A percentile compares a stretch with the other conserved stretches of the same genome.
Evolutionary conservation across 2,113 vertebrate species (phyloP).

Genomic region (Oncorhynchus tshawytscha): DNA sequence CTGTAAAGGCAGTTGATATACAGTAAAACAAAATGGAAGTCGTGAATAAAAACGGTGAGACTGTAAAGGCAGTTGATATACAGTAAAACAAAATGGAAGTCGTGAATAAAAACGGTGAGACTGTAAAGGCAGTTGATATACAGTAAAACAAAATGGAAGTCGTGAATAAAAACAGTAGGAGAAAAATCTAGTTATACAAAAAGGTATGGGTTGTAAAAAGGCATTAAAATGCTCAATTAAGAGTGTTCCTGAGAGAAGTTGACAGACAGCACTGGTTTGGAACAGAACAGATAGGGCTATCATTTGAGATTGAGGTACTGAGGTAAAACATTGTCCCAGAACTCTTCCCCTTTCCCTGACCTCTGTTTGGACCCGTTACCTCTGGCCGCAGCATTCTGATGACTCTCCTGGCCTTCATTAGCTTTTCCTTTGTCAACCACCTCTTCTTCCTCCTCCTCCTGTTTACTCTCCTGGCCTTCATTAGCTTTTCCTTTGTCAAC

Average conservation of each 20-base stretch:
- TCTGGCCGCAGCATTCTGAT: background rate
- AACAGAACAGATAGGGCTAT: background rate
- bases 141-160: no score
- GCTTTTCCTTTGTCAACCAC: background rate
- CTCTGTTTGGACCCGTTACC: constrained; percentile 1
- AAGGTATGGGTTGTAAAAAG: background rate
- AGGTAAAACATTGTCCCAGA: constrained; percentile 86
- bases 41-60: no score
- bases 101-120: no score
- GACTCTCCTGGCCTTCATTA: background rate
- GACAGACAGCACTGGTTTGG: background rate
- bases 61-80: background rate
- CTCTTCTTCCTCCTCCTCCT: constrained; percentile 12
- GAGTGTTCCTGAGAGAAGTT: background rate
- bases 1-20: no score
- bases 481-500: no score
- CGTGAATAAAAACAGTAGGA: background rate
- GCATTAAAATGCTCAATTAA: background rate
- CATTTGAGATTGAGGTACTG: constrained; percentile 87
- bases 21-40: no score
- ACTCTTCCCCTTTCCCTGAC: constrained; percentile 61
- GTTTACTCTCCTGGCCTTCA: background rate
- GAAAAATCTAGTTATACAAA: background rate
- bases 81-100: background rate
- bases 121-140: no score